Percentiles rank a stretch among this genome's conserved stretches.
These are phyloP conservation scores for Anoplolepis gracilipes DNA, from an alignment of 1,140 invertebrate species.

Conservation along the genomic window DNA sequence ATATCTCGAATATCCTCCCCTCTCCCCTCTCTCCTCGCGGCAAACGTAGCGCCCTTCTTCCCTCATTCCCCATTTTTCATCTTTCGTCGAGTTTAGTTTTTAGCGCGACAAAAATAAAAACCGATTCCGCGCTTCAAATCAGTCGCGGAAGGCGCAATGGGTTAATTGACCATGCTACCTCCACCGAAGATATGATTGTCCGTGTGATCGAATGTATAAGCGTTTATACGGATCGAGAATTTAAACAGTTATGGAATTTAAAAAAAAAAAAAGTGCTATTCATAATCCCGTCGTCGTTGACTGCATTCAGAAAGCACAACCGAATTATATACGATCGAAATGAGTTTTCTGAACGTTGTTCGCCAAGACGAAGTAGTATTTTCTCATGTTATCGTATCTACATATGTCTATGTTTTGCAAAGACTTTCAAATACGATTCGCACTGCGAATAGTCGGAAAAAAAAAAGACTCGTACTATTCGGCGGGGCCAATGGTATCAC, in stretches of 20 bases:
- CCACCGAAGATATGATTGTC: slow-evolving; percentile 50
- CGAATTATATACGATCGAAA: not conserved
- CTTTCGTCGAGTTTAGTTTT: slow-evolving; percentile 20
- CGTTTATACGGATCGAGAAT: slow-evolving; percentile 43
- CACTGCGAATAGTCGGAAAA: slow-evolving; percentile 40
- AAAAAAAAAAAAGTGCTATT: slow-evolving; percentile 18
- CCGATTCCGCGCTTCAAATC: not conserved
- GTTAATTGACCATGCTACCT: slow-evolving; percentile 66
- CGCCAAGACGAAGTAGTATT: slow-evolving; percentile 33
- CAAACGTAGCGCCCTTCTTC: not conserved
- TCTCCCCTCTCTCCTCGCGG: not conserved
- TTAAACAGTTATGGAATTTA: slow-evolving; percentile 24
- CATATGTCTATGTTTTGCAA: slow-evolving; percentile 32
- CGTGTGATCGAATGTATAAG: slow-evolving; percentile 35
- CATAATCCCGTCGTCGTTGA: not conserved
- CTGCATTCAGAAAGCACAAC: not conserved
- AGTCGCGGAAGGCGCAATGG: slow-evolving; percentile 45
- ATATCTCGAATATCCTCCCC: not conserved
- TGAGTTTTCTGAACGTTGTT: slow-evolving; percentile 25
- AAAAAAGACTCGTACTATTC: slow-evolving; percentile 38
- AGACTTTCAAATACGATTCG: slow-evolving; percentile 42
- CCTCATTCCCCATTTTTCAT: not conserved
- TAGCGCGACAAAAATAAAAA: not conserved
- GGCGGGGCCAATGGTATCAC: slow-evolving; percentile 41
- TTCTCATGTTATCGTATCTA: slow-evolving; percentile 32